A percentile compares a stretch with the other conserved stretches of the same genome.
Conservation (phyloP, 2,888 invertebrate species). For the Oscheius sp. region DNA sequence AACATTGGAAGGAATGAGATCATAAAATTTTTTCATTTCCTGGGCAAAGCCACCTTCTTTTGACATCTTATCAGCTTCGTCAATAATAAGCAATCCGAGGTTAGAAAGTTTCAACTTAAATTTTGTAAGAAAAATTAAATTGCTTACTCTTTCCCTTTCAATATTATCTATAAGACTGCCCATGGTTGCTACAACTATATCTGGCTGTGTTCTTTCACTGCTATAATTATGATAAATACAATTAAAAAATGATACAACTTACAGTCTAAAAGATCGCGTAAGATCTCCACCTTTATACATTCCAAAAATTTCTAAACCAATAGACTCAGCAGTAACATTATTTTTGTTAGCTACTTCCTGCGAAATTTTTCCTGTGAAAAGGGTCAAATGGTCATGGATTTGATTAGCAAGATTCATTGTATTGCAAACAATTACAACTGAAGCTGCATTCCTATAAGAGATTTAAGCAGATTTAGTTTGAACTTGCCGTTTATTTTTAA, state of each 20-base stretch:
- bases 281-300: slow-evolving; percentile 12
- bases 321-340: background rate
- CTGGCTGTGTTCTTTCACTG: background rate
- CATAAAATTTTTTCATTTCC: slow-evolving; percentile 37
- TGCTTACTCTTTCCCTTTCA: background rate
- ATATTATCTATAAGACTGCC: background rate
- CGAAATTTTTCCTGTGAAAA: background rate
- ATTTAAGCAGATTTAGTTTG: background rate
- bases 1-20: background rate
- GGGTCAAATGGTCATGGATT: slow-evolving; percentile 9
- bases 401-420: slow-evolving; percentile 24
- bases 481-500: background rate
- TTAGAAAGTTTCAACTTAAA: slow-evolving; percentile 33
- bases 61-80: slow-evolving; percentile 54
- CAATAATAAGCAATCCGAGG: slow-evolving; percentile 42
- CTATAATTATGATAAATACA: background rate
- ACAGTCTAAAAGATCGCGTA: background rate
- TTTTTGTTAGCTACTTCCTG: background rate
- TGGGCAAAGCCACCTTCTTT: slow-evolving; percentile 39
- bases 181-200: slow-evolving; percentile 32
- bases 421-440: slow-evolving; percentile 29
- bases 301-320: slow-evolving; percentile 2
- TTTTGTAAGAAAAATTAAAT: background rate
- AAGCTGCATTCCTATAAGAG: background rate
- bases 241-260: background rate